Conservation (phyloP, 2,888 invertebrate genomes). For the Yponomeuta cagnagella region DNA sequence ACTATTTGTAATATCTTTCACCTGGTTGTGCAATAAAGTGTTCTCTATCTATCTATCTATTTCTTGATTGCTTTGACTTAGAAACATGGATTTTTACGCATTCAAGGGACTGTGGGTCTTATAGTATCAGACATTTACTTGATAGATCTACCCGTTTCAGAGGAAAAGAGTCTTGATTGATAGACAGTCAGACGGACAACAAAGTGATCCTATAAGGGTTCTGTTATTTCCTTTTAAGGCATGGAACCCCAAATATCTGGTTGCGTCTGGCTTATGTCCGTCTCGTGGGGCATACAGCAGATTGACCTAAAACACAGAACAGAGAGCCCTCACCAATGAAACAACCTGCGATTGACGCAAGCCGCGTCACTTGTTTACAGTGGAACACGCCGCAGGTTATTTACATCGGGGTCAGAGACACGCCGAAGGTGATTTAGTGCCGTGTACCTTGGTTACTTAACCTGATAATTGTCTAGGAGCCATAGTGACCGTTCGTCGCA, state of each 20-base stretch:
- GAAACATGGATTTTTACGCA: background rate
- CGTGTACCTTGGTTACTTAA: slow-evolving; percentile 58
- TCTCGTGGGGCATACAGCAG: background rate
- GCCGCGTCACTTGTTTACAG: slow-evolving; percentile 66
- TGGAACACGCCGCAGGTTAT: slow-evolving; percentile 62
- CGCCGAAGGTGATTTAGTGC: slow-evolving; percentile 49
- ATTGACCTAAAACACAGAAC: background rate
- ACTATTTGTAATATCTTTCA: too few relatives aligned
- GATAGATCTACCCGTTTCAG: too few relatives aligned
- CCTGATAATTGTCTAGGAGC: slow-evolving; percentile 27
- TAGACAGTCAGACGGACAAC: too few relatives aligned
- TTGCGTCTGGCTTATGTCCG: background rate
- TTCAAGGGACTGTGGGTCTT: too few relatives aligned
- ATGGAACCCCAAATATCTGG: too few relatives aligned
- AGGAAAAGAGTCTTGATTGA: too few relatives aligned
- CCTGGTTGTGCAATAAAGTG: too few relatives aligned
- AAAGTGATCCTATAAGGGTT: too few relatives aligned
- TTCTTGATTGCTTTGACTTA: too few relatives aligned
- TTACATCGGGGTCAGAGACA: slow-evolving; percentile 76
- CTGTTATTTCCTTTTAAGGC: too few relatives aligned
- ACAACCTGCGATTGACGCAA: slow-evolving; percentile 56
- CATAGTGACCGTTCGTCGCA: slow-evolving; percentile 35
- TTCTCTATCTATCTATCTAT: too few relatives aligned
- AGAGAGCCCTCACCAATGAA: background rate
- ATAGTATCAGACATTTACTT: too few relatives aligned